These are phyloP conservation scores for Agapetus fuscipes DNA, from an alignment of 2,888 invertebrate species.

Conservation along the genomic window DNA sequence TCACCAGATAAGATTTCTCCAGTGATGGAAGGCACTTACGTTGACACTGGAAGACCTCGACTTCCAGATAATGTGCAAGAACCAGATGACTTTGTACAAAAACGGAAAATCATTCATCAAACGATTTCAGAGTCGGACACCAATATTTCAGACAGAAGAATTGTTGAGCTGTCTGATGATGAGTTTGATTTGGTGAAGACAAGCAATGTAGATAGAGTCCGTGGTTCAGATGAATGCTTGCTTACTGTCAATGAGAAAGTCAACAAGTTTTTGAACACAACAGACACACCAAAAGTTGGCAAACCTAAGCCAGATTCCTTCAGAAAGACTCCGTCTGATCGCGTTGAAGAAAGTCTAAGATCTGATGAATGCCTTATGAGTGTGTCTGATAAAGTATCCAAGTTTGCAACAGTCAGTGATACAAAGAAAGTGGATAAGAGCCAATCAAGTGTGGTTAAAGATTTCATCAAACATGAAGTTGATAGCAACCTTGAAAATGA, in stretches of 20 bases:
- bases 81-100: conserved; percentile 55
- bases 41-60: conserved; percentile 52
- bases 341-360: conserved; percentile 40
- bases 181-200: conserved; percentile 38
- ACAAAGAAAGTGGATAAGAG: conserved; percentile 33
- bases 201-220: conserved; percentile 29
- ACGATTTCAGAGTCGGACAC: conserved; percentile 51
- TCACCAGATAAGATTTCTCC: conserved; percentile 64
- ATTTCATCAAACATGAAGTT: conserved; percentile 20
- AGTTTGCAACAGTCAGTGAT: conserved; percentile 50
- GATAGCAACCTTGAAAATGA: conserved; percentile 40
- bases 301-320: conserved; percentile 30
- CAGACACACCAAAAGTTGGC: conserved; percentile 28
- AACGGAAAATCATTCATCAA: conserved; percentile 30
- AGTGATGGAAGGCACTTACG: conserved; percentile 49
- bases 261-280: conserved; percentile 38
- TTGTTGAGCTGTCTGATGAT: conserved; percentile 45
- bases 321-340: conserved; percentile 37
- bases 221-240: conserved; percentile 41
- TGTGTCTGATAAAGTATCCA: conserved; percentile 60
- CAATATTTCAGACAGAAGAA: conserved; percentile 33
- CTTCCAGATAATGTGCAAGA: conserved; percentile 67
- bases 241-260: conserved; percentile 51
- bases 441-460: conserved; percentile 24
- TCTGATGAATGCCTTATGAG: conserved; percentile 55